Conservation (phyloP, 1,140 invertebrate genomes). For the Dolichoris vasculosae region DNA sequence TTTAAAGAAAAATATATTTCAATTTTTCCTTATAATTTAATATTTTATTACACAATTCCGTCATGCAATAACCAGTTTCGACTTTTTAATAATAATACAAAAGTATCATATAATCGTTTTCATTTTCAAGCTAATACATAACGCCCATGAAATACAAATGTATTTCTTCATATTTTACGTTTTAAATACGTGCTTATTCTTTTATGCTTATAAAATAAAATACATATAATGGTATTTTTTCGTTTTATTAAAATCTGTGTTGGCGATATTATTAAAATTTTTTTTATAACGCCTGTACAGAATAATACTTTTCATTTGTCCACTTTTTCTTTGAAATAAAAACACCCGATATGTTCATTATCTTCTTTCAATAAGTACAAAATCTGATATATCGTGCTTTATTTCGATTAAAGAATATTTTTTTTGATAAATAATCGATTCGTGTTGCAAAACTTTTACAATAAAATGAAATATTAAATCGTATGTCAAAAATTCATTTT, state of each 20-base stretch:
- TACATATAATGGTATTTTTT: conserved; percentile 46
- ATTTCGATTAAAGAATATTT: neutral
- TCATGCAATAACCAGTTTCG: conserved; percentile 34
- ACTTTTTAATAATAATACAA: conserved; percentile 49
- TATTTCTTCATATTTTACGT: conserved; percentile 11
- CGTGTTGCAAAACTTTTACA: neutral
- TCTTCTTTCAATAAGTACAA: conserved; percentile 45
- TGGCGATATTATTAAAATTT: conserved; percentile 28
- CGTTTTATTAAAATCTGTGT: conserved; percentile 27
- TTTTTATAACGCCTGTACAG: conserved; percentile 23
- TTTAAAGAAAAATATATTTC: neutral
- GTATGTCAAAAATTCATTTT: neutral
- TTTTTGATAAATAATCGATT: conserved; percentile 12
- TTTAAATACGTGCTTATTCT: conserved; percentile 7
- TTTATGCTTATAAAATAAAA: conserved; percentile 43
- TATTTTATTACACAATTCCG: conserved; percentile 48
- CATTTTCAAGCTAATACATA: conserved; percentile 5
- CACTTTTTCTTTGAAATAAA: neutral
- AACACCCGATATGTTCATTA: conserved; percentile 45
- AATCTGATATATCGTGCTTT: conserved; percentile 32
- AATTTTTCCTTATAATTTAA: conserved; percentile 28
- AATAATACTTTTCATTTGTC: conserved; percentile 44
- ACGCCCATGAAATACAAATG: neutral
- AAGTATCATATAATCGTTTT: conserved; percentile 38
- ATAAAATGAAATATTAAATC: neutral